Evolutionary conservation across 23 tunicate species (phyloP).

Genomic region (Styela plicata): DNA sequence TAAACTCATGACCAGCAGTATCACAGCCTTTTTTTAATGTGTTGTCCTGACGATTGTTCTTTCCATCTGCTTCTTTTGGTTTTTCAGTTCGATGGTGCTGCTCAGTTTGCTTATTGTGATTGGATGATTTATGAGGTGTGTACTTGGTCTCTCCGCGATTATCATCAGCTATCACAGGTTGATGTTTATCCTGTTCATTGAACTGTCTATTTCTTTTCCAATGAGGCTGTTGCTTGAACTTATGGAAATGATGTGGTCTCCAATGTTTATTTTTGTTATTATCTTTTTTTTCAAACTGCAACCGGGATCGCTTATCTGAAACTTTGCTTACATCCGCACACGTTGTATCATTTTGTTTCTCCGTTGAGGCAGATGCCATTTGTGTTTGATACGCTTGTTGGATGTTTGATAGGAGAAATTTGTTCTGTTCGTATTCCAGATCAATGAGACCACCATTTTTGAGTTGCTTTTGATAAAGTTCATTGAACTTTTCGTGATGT

Average conservation of each 20-base stretch:
- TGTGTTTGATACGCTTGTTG: slow-evolving; percentile 3
- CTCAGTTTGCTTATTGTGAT: too few species aligned
- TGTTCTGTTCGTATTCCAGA: slow-evolving; percentile 59
- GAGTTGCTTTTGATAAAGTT: slow-evolving; percentile 40
- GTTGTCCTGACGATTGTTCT: neutral
- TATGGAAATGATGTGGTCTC: neutral
- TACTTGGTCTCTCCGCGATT: too few species aligned
- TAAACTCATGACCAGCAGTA: too few species aligned
- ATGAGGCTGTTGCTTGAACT: neutral
- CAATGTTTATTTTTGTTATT: neutral
- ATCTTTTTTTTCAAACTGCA: neutral
- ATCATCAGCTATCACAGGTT: too few species aligned
- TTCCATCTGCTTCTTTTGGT: neutral
- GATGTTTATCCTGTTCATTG: too few species aligned
- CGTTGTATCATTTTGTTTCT: neutral
- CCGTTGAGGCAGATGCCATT: neutral
- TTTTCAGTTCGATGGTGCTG: too few species aligned
- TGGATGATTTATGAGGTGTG: too few species aligned
- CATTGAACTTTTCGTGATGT: slow-evolving; percentile 20
- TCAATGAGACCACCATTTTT: slow-evolving; percentile 59
- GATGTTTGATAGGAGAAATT: slow-evolving; percentile 33
- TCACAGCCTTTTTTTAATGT: neutral
- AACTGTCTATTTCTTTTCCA: neutral
- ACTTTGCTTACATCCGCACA: neutral
- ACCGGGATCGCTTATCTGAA: too few species aligned